Evolutionary conservation across 2,113 vertebrate species (phyloP), one percentile per base, ranked within the genome.

Genomic region (Calidris pugnax): DNA sequence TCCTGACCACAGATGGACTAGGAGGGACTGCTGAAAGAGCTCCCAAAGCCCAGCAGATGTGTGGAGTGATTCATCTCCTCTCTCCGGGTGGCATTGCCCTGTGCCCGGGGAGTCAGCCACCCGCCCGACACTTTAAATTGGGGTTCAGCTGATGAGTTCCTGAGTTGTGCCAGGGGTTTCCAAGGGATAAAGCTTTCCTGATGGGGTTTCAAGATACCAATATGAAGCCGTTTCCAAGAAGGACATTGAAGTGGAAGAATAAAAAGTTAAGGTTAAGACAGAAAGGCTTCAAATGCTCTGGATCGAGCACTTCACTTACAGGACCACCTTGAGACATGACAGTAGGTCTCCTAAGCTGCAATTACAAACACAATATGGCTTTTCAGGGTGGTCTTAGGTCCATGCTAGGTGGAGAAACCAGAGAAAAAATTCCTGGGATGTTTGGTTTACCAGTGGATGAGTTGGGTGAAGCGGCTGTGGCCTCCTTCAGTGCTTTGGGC

Each of bases 71-170:
- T 4, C 19, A 26, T 16, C 2, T 1, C 41, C n/a, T 32, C 6
- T 59, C 39, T 45, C 43, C 0, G 1, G 5, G 27, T 53, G 67
- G 51, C 32, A 26, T 22, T 23, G 51, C 43, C 1, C 28, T 10
- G 11, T 30, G 56, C 26, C 48, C 0, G 1, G 28, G 39, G 37
- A 56, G 51, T 9, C 21, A 14, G 55, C 37, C 51, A 9, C 63
- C 2, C 1, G 43, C 76, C 50, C 1, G 1, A 32, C 7, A 2
- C 53, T 56, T 60, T 21, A 55, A 50, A 32, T 1, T 41, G 35
- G 35, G 18, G 21, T 37, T 57, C 35, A 45, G 53, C 66, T 51
- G 47, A 47, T 33, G 60, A 73, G 27, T 16, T n/a, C 19, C 47
- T 68, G 33, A 26, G 23, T 53, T 78, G 37, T 57, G 55, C 37